These are phyloP conservation scores for Onychomys arenicola DNA, from an alignment of 2,797 vertebrate genomes.

Conservation along the genomic window DNA sequence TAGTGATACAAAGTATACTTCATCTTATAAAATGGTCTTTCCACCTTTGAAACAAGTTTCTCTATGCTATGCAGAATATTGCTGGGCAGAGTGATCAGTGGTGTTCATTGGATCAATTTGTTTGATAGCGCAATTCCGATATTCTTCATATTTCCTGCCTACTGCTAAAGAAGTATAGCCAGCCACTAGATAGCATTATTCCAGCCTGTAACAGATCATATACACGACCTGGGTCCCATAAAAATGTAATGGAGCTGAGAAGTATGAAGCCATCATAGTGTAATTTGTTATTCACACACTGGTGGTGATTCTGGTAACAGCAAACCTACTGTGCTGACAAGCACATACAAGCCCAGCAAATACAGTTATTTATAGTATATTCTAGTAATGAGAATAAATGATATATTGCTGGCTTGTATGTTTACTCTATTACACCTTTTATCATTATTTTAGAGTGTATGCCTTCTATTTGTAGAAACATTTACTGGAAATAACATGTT, in stretches of 20 bases:
- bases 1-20: neutral
- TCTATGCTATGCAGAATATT: neutral
- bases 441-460: neutral
- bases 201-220: neutral
- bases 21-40: constrained; percentile 40
- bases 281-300: neutral
- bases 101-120: constrained; percentile 27
- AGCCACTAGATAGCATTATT: neutral
- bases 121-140: constrained; percentile 28
- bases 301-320: neutral
- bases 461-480: neutral
- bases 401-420: neutral
- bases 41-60: constrained; percentile 45
- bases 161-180: neutral
- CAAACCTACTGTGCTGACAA: neutral
- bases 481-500: neutral
- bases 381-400: constrained; percentile 27
- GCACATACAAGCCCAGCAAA: neutral
- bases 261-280: neutral
- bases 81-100: neutral
- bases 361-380: neutral
- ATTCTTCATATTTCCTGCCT: constrained; percentile 50
- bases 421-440: neutral
- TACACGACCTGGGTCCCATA: neutral
- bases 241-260: neutral